These are phyloP conservation scores for Rotaria sp. DNA, from an alignment of 2,888 invertebrate genomes.

Conservation along the genomic window DNA sequence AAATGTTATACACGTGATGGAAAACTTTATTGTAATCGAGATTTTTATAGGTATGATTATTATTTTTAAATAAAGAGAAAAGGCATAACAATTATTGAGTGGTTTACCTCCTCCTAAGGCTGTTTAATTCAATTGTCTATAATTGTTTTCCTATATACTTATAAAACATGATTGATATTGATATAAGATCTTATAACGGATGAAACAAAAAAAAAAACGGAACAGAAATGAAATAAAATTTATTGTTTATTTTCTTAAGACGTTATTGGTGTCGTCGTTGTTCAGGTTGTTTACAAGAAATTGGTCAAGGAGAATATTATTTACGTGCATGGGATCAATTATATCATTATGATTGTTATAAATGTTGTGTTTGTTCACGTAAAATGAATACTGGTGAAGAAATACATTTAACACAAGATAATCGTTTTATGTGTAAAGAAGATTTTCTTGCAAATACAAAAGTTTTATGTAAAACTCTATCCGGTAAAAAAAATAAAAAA, in stretches of 20 bases:
- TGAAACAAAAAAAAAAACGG: background rate
- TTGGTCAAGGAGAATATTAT: slow-evolving; percentile 85
- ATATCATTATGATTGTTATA: slow-evolving; percentile 96
- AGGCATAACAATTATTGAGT: background rate
- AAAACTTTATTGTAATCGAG: slow-evolving; percentile 89
- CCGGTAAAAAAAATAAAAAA: background rate
- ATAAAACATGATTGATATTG: background rate
- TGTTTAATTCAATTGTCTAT: slow-evolving; percentile 10
- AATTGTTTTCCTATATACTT: background rate
- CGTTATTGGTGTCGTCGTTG: slow-evolving; percentile 82
- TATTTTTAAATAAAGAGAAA: background rate
- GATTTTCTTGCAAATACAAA: slow-evolving; percentile 18
- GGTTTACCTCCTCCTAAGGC: background rate
- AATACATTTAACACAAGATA: slow-evolving; percentile 85
- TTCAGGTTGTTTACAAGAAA: slow-evolving; percentile 89
- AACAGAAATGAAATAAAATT: background rate
- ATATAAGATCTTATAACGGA: background rate
- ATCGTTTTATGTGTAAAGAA: slow-evolving; percentile 50
- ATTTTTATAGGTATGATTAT: slow-evolving; percentile 82
- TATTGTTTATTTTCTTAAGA: background rate
- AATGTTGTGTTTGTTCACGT: slow-evolving; percentile 72
- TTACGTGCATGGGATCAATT: slow-evolving; percentile 79
- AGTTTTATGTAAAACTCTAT: background rate
- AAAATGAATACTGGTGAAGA: slow-evolving; percentile 70
- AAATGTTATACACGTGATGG: slow-evolving; percentile 96